These are phyloP conservation scores for Laspeyria flexula DNA, from an alignment of 2,888 invertebrate genomes.

Conservation along the genomic window DNA sequence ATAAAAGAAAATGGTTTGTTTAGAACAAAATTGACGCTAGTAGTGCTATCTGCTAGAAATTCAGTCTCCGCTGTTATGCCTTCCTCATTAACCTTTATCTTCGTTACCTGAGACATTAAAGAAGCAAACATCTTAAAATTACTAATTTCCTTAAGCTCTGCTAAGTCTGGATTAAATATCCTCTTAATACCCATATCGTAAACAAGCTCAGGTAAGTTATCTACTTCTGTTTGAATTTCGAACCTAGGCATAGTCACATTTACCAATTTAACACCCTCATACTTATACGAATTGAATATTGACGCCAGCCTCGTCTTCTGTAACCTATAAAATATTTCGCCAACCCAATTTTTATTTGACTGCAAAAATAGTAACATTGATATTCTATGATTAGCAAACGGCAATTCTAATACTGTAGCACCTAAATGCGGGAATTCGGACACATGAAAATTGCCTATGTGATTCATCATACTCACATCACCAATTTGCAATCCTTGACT, in stretches of 20 bases:
- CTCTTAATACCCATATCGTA: slow-evolving; percentile 68
- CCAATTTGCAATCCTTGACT: slow-evolving; percentile 37
- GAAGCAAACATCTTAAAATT: slow-evolving; percentile 60
- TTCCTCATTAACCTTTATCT: slow-evolving; percentile 63
- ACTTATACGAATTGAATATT: slow-evolving; percentile 57
- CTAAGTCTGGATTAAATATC: slow-evolving; percentile 61
- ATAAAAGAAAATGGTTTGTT: slow-evolving; percentile 67
- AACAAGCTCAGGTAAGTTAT: slow-evolving; percentile 64
- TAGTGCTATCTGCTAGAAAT: slow-evolving; percentile 37
- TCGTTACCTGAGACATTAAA: slow-evolving; percentile 60
- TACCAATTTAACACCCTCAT: slow-evolving; percentile 43
- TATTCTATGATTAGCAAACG: slow-evolving; percentile 47
- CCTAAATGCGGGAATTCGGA: slow-evolving; percentile 52
- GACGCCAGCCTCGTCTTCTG: slow-evolving; percentile 53
- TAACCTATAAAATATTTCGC: slow-evolving; percentile 61
- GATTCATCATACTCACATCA: slow-evolving; percentile 68
- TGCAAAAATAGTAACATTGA: slow-evolving; percentile 68
- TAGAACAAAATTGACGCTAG: slow-evolving; percentile 50
- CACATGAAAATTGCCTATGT: slow-evolving; percentile 57
- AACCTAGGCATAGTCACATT: slow-evolving; percentile 67
- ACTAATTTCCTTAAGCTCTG: slow-evolving; percentile 63
- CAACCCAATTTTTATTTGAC: slow-evolving; percentile 37
- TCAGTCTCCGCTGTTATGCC: slow-evolving; percentile 54
- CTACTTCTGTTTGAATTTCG: slow-evolving; percentile 54
- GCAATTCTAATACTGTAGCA: slow-evolving; percentile 63